Evolutionary conservation across 2,888 invertebrate genomes (phyloP).

Genomic region (Keiferia lycopersicella): DNA sequence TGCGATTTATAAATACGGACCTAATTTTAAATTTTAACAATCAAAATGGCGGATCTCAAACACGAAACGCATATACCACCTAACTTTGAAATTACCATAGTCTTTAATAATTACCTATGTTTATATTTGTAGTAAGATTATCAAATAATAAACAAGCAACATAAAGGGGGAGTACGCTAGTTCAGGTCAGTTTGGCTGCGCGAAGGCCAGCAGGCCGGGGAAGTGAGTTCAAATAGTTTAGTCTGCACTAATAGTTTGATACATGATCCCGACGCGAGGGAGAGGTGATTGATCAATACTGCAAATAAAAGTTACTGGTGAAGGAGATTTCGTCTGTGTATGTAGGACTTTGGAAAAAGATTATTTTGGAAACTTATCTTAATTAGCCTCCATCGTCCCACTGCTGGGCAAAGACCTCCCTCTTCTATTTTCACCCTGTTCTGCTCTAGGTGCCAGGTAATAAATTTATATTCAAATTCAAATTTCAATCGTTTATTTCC

Average conservation of each 20-base stretch:
- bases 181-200: constrained; percentile 36
- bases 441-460: no score
- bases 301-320: not conserved
- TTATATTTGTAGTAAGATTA: constrained; percentile 23
- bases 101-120: no score
- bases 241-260: constrained; percentile 58
- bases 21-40: no score
- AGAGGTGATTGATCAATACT: constrained; percentile 24
- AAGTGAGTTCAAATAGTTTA: constrained; percentile 66
- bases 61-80: no score
- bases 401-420: no score
- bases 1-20: no score
- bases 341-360: not conserved
- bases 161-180: constrained; percentile 39
- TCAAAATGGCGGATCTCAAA: no score
- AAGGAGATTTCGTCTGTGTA: not conserved
- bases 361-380: constrained; percentile 1
- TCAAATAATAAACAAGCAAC: constrained; percentile 31
- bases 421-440: no score
- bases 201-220: constrained; percentile 41
- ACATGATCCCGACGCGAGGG: constrained; percentile 44
- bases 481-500: no score
- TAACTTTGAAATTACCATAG: no score
- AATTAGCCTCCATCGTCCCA: no score
- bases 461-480: no score